Evolutionary conservation across 2,888 invertebrate genomes (phyloP).

Genomic region (Pseudanteris insignis): DNA sequence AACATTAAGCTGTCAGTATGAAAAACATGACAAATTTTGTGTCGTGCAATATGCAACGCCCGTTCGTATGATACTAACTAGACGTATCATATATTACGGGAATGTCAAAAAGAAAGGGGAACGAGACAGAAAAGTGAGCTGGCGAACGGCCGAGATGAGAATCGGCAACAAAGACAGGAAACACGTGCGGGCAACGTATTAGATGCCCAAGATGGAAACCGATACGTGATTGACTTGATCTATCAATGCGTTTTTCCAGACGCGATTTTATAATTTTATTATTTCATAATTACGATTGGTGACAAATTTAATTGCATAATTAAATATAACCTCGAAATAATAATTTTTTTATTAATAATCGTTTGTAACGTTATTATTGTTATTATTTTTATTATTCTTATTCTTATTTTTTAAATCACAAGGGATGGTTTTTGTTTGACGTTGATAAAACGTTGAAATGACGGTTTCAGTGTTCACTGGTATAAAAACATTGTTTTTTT

Average conservation of each 20-base stretch:
- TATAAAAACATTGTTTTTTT: too few species aligned
- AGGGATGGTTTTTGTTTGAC: too few species aligned
- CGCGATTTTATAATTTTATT: too few species aligned
- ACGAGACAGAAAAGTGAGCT: constrained; percentile 27
- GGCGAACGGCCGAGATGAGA: constrained; percentile 21
- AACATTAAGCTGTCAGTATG: neutral
- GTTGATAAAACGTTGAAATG: too few species aligned
- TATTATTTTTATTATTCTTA: neutral
- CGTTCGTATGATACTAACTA: constrained; percentile 20
- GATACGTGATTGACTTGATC: constrained; percentile 10
- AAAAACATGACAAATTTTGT: constrained; percentile 15
- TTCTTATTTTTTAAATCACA: too few species aligned
- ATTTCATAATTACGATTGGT: too few species aligned
- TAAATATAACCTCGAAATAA: too few species aligned
- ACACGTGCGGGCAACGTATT: constrained; percentile 19
- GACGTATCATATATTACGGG: constrained; percentile 21
- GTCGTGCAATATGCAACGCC: constrained; percentile 14
- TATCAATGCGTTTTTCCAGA: neutral
- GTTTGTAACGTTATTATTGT: too few species aligned
- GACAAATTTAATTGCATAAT: too few species aligned
- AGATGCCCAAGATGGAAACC: constrained; percentile 5
- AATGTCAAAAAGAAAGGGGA: constrained; percentile 34
- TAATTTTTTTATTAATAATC: too few species aligned
- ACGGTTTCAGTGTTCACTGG: too few species aligned
- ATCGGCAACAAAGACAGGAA: constrained; percentile 19